Conservation (phyloP, 2,888 invertebrate genomes). For the Serripes groenlandicus region DNA sequence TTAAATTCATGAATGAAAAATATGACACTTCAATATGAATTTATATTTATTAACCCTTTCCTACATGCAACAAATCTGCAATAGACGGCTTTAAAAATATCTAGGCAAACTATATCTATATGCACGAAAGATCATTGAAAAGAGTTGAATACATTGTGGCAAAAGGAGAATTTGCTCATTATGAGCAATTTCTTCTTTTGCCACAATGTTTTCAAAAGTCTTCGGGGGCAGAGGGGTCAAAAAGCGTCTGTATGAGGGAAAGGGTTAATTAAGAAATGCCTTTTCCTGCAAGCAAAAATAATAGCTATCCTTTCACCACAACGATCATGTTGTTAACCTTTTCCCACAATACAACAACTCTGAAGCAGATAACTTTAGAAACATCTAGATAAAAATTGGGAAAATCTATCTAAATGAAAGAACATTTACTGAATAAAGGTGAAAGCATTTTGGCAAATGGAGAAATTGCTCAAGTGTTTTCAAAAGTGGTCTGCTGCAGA, state of each 20-base stretch:
- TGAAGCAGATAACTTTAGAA: too few species aligned
- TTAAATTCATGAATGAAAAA: too few species aligned
- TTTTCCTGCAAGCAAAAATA: background rate
- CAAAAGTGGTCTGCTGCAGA: too few species aligned
- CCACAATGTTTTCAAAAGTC: slow-evolving; percentile 7
- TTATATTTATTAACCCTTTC: too few species aligned
- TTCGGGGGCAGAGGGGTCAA: too few species aligned
- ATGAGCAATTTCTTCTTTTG: slow-evolving; percentile 8
- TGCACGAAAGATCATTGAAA: too few species aligned
- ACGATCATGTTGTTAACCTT: background rate
- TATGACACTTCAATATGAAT: too few species aligned
- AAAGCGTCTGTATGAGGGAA: background rate
- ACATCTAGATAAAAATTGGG: background rate
- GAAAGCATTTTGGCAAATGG: background rate
- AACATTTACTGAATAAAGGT: background rate
- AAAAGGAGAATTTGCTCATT: background rate
- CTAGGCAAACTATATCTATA: too few species aligned
- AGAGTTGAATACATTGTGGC: background rate
- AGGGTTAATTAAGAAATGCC: background rate
- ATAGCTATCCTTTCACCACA: background rate
- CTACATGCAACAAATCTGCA: too few species aligned
- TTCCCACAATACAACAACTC: background rate
- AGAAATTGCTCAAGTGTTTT: background rate
- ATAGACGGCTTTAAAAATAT: too few species aligned
- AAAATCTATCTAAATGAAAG: background rate